Conservation (phyloP, 2,113 vertebrate genomes). For the Mystacornis crossleyi region DNA sequence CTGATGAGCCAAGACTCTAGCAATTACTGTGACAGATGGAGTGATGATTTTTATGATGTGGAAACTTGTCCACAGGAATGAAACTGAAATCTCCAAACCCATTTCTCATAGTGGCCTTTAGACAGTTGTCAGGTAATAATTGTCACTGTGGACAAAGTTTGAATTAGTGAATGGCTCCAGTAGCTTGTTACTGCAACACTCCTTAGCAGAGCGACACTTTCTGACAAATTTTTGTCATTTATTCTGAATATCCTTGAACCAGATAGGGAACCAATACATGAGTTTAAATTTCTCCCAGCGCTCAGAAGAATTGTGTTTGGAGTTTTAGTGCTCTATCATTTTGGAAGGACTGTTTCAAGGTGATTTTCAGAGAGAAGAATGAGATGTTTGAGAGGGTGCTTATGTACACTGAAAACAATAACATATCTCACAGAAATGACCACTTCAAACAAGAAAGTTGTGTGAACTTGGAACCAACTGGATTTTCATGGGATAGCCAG, state of each 20-base stretch:
- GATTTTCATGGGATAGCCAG: not conserved
- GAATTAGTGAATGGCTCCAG: not conserved
- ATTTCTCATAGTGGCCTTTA: not conserved
- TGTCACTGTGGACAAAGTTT: not conserved
- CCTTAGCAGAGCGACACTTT: not conserved
- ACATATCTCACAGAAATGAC: not conserved
- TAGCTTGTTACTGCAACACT: not conserved
- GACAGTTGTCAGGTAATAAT: not conserved
- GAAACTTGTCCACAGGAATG: conserved; percentile 14
- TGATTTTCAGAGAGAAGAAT: not conserved
- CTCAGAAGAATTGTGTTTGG: not conserved
- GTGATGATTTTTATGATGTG: conserved; percentile 31
- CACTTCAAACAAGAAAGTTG: not conserved
- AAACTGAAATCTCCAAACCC: not conserved
- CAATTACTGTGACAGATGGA: conserved; percentile 34
- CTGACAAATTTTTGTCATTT: not conserved
- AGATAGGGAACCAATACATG: not conserved
- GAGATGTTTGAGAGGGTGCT: not conserved
- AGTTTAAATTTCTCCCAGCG: not conserved
- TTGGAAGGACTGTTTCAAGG: not conserved
- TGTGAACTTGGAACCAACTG: not conserved
- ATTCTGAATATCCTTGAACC: not conserved
- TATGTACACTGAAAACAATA: rapidly evolving
- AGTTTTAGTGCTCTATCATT: not conserved
- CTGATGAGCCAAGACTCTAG: not conserved